These are phyloP conservation scores for Hephaestus fuliginosus DNA, from an alignment of 2,797 vertebrate genomes.

Conservation along the genomic window DNA sequence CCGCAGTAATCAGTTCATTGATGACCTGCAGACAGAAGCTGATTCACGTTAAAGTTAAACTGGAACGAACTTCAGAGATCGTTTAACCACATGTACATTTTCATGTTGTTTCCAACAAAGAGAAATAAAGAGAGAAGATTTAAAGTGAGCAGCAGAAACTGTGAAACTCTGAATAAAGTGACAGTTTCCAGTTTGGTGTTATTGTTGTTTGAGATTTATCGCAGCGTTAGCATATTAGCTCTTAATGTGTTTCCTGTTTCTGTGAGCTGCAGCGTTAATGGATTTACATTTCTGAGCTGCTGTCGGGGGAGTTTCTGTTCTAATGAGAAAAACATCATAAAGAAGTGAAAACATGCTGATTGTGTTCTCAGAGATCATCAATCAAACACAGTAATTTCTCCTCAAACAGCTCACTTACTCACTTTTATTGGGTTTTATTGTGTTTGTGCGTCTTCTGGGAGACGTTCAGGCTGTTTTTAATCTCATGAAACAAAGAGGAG, in stretches of 20 bases:
- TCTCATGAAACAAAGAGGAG: slow-evolving; percentile 4
- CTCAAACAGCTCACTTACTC: neutral
- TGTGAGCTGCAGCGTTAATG: slow-evolving; percentile 13
- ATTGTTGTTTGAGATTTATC: slow-evolving; percentile 10
- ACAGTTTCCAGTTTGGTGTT: neutral
- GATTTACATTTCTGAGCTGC: neutral
- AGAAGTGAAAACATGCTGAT: neutral
- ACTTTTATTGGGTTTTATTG: slow-evolving; percentile 9
- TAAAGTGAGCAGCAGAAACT: too few species aligned
- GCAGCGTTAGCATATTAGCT: slow-evolving; percentile 26
- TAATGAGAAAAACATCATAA: slow-evolving; percentile 41
- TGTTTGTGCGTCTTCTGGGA: neutral
- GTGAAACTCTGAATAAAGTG: too few species aligned
- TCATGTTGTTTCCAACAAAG: too few species aligned
- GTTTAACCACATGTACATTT: too few species aligned
- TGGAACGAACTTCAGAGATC: too few species aligned
- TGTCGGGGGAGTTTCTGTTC: slow-evolving; percentile 17
- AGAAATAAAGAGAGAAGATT: too few species aligned
- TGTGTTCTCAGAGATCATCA: neutral
- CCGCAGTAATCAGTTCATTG: too few species aligned
- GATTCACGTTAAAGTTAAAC: too few species aligned
- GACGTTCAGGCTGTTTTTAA: neutral
- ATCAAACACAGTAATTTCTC: neutral
- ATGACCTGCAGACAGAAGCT: too few species aligned
- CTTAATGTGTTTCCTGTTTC: slow-evolving; percentile 22